phyloP scores from a whole-genome alignment of 2,113 vertebrate species.

The Columbina picui region DNA sequence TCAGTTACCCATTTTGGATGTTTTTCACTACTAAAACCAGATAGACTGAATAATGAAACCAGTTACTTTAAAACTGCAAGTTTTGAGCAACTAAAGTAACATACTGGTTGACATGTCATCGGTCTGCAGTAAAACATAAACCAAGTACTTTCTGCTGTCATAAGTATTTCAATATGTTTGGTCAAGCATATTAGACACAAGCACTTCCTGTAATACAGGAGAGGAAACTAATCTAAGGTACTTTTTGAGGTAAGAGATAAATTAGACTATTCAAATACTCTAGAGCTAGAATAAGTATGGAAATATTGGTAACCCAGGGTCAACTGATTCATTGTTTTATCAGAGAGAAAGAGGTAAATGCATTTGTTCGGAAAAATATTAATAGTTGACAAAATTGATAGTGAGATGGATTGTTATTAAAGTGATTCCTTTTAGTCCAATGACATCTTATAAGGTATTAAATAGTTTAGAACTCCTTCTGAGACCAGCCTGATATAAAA shows the following conservation, averaged over 20 bases:
- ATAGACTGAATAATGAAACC: background rate
- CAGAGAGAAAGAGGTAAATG: background rate
- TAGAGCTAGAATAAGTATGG: background rate
- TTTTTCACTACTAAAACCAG: background rate
- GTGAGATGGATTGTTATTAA: constrained; percentile 39
- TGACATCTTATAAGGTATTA: constrained; percentile 38
- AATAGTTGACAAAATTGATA: constrained; percentile 15
- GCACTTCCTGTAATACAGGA: background rate
- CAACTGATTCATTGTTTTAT: constrained; percentile 31
- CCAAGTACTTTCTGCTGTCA: background rate
- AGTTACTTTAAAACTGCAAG: background rate
- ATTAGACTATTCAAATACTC: background rate
- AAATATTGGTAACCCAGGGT: constrained; percentile 10
- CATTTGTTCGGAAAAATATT: background rate
- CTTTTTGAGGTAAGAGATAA: background rate
- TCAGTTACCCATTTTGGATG: background rate
- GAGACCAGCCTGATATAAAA: constrained; percentile 40
- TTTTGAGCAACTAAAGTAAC: background rate
- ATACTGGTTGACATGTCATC: background rate
- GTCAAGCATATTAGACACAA: background rate
- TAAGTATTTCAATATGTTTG: background rate
- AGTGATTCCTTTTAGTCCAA: constrained; percentile 42
- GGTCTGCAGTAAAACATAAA: background rate
- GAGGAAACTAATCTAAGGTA: background rate
- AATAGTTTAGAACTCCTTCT: constrained; percentile 49